A percentile compares a stretch with the other conserved stretches of the same genome.
Conservation (phyloP, 2,113 vertebrate species). For the Vidua macroura region DNA sequence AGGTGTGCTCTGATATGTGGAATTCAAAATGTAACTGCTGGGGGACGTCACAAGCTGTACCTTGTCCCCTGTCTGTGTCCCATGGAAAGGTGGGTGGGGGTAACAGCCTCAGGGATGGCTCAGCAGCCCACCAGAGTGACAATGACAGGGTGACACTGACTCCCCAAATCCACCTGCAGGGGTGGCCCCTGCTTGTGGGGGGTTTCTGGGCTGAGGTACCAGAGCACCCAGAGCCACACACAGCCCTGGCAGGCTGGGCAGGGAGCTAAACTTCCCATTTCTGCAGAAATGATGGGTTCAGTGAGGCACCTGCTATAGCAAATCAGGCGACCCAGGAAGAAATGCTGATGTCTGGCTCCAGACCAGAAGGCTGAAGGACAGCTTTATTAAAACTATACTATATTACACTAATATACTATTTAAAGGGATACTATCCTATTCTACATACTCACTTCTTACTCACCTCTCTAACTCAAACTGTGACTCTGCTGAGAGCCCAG, state of each 20-base stretch:
- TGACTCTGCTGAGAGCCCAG: no score
- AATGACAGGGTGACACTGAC: background rate
- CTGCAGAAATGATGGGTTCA: background rate
- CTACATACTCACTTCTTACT: no score
- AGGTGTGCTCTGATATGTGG: background rate
- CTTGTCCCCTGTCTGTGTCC: background rate
- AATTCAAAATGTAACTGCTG: background rate
- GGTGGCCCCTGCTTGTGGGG: background rate
- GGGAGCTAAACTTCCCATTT: background rate
- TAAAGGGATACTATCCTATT: no score
- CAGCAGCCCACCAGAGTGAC: background rate
- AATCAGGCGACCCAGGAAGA: no score
- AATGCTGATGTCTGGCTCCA: no score
- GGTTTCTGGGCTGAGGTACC: background rate
- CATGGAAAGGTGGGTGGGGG: fast-evolving
- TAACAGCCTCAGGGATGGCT: background rate
- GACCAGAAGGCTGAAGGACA: no score
- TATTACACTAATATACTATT: no score
- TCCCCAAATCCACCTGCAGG: background rate
- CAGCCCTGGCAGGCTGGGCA: background rate
- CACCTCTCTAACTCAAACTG: no score
- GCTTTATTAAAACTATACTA: no score
- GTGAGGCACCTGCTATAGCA: no score
- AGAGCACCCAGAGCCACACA: background rate
- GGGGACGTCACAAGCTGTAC: background rate